Percentiles rank a stretch among this genome's conserved stretches.
These are phyloP conservation scores for Arizona elegans DNA, from an alignment of 2,113 vertebrate genomes.

Conservation along the genomic window DNA sequence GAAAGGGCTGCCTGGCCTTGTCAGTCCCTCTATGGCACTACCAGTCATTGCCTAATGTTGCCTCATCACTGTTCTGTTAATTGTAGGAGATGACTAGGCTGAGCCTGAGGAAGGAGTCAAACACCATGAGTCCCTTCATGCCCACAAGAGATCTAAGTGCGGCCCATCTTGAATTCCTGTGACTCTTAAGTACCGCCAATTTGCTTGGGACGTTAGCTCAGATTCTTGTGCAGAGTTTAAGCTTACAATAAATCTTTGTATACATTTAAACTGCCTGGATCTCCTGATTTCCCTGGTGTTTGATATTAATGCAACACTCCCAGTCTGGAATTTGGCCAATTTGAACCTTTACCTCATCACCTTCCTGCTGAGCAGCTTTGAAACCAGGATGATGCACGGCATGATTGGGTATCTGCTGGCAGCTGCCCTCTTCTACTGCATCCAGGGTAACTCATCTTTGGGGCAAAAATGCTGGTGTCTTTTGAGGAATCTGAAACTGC, in stretches of 20 bases:
- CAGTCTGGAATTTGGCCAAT: not conserved
- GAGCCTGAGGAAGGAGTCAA: not conserved
- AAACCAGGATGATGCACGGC: not conserved
- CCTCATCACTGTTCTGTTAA: not conserved
- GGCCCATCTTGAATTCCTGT: not conserved
- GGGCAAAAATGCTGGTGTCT: slow-evolving; percentile 61
- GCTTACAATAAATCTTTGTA: not conserved
- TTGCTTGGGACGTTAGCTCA: not conserved
- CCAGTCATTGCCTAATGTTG: too few relatives aligned
- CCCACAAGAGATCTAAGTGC: not conserved
- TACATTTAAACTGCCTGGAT: not conserved
- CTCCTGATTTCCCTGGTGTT: not conserved
- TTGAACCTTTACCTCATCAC: not conserved
- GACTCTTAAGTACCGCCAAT: not conserved
- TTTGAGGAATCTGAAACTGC: slow-evolving; percentile 77
- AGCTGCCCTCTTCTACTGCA: not conserved
- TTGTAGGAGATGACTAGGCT: not conserved
- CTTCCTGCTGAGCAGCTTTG: not conserved
- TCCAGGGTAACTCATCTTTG: not conserved
- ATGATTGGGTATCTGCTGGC: not conserved
- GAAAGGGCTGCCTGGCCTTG: not conserved
- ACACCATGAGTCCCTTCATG: not conserved
- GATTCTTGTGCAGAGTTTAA: not conserved
- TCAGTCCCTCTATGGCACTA: not conserved
- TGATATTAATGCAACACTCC: not conserved